Base-by-base conservation (phyloP, 2,888 invertebrate genomes). In the Noctuana brunneofusca region DNA sequence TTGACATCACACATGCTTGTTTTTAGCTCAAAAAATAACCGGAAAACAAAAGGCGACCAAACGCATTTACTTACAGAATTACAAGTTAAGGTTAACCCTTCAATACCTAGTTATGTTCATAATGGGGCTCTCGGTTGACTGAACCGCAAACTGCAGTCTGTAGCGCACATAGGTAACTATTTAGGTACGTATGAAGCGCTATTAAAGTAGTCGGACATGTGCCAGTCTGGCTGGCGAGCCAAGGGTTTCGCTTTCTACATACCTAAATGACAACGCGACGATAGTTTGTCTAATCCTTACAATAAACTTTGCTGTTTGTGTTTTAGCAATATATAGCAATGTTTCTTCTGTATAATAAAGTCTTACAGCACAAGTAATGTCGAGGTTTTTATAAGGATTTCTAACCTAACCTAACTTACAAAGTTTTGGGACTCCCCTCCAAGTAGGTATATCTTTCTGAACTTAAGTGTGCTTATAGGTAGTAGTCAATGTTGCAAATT, bases 131-230 rank as follows among this genome's bases (percentile, higher is more conserved):
- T 18, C 20, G 43, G 43, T 18, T 12, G 16, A 20, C 18, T 20
- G 43, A 46, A 20, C 43, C 43, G 18, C 16, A 5, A 3, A 24
- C 14, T 48, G 48, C 55, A n/a, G n/a, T n/a, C 48, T 57, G 32
- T 30, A 46, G 32, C 20, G 30, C 56, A 46, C 48, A 12, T 50
- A 58, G 14, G 20, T 35, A 43, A 38, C 24, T 60, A 54, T 60
- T 54, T 54, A 60, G 53, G 43, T 54, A 60, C 32, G 53, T 53
- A 48, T 35, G 53, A 53, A 53, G 52, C 52, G 52, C 52, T 59
- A 59, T 53, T 58, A 58, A 46, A 54, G 53, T 60, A 46, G 59
- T 54, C 59, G 53, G 59, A 60, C 59, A 60, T 53, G 59, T 60
- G 59, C 59, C 53, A 54, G 53, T 53, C 59, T 60, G 59, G 59